Evolutionary conservation across 2,888 invertebrate genomes (phyloP).

Genomic region (Alviniconcha strummeri): DNA sequence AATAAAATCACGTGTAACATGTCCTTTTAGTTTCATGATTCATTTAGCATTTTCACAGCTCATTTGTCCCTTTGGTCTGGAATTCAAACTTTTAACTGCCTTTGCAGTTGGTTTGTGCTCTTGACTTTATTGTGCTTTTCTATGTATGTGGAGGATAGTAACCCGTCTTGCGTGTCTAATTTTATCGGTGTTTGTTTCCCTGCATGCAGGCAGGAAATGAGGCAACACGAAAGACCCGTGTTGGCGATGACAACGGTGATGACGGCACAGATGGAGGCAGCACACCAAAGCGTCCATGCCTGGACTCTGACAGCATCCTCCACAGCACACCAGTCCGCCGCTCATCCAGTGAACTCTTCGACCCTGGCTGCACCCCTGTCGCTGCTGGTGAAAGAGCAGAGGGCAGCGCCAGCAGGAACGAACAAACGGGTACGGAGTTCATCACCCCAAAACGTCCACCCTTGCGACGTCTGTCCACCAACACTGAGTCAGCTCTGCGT

Average conservation of each 20-base stretch:
- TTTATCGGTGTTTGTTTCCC: neutral
- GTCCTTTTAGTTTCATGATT: too few species aligned
- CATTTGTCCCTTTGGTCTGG: too few species aligned
- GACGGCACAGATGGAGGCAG: neutral
- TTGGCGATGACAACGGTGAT: neutral
- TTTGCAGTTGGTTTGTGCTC: too few species aligned
- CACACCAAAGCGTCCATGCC: slow-evolving; percentile 11
- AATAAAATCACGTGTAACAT: too few species aligned
- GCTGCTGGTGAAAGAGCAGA: neutral
- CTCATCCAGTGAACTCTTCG: slow-evolving; percentile 46
- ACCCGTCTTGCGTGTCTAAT: too few species aligned
- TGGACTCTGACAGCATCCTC: neutral
- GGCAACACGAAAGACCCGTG: too few species aligned
- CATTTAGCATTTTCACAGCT: too few species aligned
- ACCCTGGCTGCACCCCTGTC: slow-evolving; percentile 43
- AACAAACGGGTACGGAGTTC: slow-evolving; percentile 14
- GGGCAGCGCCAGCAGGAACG: neutral
- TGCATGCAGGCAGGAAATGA: neutral
- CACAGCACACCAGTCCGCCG: slow-evolving; percentile 47
- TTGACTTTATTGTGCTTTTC: too few species aligned
- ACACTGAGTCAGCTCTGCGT: slow-evolving; percentile 49
- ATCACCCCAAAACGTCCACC: slow-evolving; percentile 50
- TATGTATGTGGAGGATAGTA: too few species aligned
- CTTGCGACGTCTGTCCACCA: slow-evolving; percentile 51
- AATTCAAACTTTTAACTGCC: too few species aligned